Percentiles rank a stretch among this genome's conserved stretches.
Evolutionary conservation across 2,113 vertebrate species (phyloP).

Genomic region (Actenoides hombroni): DNA sequence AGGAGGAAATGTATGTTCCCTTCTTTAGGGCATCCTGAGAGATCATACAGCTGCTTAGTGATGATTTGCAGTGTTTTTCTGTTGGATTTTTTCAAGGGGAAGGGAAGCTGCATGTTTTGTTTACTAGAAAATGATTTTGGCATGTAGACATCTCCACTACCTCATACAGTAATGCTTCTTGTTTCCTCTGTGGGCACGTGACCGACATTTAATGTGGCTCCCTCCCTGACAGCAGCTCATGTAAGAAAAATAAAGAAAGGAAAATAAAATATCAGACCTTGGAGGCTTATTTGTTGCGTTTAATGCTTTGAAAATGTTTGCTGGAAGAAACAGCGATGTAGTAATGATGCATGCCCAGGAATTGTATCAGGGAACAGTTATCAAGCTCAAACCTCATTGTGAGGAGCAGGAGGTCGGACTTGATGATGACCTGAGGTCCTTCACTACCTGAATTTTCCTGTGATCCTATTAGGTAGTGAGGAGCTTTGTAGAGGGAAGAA

Average conservation of each 20-base stretch:
- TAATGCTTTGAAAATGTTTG: constrained; percentile 11
- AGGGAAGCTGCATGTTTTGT: neutral
- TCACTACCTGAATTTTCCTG: neutral
- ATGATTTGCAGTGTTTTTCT: neutral
- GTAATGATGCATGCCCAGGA: neutral
- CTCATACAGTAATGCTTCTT: neutral
- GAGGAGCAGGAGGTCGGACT: neutral
- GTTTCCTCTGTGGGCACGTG: neutral
- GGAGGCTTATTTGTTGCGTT: neutral
- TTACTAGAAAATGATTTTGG: neutral
- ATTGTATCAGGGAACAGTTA: neutral
- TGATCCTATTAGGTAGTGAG: constrained; percentile 13
- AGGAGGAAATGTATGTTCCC: neutral
- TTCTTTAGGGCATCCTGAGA: neutral
- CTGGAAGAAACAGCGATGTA: neutral
- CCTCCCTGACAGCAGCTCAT: neutral
- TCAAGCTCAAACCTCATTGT: neutral
- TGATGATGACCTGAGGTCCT: neutral
- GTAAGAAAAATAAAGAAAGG: neutral
- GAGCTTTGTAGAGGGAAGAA: neutral
- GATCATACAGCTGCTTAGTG: neutral
- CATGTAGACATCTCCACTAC: neutral
- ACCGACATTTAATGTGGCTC: neutral
- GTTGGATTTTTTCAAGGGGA: neutral
- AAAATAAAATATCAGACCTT: neutral